These are phyloP conservation scores for Embiotoca jacksoni DNA, from an alignment of 2,113 vertebrate species.

Conservation along the genomic window DNA sequence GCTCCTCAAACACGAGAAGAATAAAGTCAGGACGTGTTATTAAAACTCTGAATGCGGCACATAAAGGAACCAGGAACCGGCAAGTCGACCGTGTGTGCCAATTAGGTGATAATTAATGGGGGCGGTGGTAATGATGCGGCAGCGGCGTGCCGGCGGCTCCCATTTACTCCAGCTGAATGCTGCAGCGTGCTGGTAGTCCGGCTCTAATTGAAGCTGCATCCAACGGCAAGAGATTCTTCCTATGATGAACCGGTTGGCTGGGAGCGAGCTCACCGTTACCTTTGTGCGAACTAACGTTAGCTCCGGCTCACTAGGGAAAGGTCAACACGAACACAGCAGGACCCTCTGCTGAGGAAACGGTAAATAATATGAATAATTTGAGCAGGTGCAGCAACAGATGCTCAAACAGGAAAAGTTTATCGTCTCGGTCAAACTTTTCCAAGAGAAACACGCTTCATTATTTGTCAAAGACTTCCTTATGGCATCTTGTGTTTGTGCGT, in stretches of 20 bases:
- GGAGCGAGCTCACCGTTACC: slow-evolving; percentile 86
- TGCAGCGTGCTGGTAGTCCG: slow-evolving; percentile 60
- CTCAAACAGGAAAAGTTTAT: slow-evolving; percentile 29
- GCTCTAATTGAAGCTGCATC: slow-evolving; percentile 89
- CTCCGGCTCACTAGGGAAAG: slow-evolving; percentile 65
- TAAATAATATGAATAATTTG: slow-evolving; percentile 51
- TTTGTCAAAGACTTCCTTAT: not conserved
- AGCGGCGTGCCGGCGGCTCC: slow-evolving; percentile 83
- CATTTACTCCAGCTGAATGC: slow-evolving; percentile 89
- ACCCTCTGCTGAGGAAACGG: slow-evolving; percentile 47
- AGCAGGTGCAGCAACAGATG: slow-evolving; percentile 6
- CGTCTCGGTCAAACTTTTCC: not conserved
- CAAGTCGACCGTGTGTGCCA: slow-evolving; percentile 82
- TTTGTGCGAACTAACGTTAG: slow-evolving; percentile 66
- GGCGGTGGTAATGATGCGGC: slow-evolving; percentile 87
- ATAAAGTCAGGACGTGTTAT: slow-evolving; percentile 76
- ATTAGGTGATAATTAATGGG: slow-evolving; percentile 92
- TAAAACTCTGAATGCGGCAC: slow-evolving; percentile 75
- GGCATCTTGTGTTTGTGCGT: not conserved
- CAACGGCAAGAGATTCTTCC: slow-evolving; percentile 87
- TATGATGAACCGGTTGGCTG: slow-evolving; percentile 92
- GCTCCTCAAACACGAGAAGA: slow-evolving; percentile 83
- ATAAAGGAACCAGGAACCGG: slow-evolving; percentile 63
- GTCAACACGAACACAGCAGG: slow-evolving; percentile 71
- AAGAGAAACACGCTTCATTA: slow-evolving; percentile 6